Percentiles rank a stretch among this genome's conserved stretches.
Conservation (phyloP, 2,113 vertebrate species). For the Chamaetylas fuelleborni region DNA sequence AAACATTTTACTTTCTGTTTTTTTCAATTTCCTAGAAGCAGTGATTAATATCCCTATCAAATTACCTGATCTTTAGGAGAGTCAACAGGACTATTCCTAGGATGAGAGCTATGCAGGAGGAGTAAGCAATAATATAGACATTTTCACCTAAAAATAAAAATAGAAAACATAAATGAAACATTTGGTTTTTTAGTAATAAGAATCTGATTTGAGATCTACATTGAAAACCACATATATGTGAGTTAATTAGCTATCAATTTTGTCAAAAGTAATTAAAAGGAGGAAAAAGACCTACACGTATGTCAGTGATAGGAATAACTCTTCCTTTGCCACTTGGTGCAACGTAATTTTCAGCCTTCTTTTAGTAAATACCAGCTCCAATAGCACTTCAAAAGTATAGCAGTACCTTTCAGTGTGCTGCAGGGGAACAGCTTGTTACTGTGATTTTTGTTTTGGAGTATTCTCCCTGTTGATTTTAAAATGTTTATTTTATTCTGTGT, state of each 20-base stretch:
- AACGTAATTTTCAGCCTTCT: background rate
- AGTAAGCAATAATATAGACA: conserved; percentile 68
- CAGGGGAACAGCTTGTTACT: background rate
- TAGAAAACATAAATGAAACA: background rate
- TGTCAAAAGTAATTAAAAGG: background rate
- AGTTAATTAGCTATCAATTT: background rate
- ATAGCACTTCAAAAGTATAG: background rate
- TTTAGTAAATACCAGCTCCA: background rate
- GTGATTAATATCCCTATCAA: background rate
- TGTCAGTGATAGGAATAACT: background rate
- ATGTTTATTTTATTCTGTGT: background rate
- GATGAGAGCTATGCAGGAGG: conserved; percentile 72
- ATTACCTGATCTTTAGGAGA: conserved; percentile 81
- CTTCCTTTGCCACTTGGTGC: background rate
- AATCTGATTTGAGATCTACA: background rate
- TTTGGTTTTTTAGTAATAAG: background rate
- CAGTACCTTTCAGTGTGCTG: background rate
- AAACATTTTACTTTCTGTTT: conserved; percentile 6
- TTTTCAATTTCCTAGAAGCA: background rate
- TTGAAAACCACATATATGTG: background rate
- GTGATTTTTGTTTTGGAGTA: background rate
- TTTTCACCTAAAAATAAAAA: conserved; percentile 74
- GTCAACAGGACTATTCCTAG: conserved; percentile 74
- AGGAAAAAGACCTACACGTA: background rate
- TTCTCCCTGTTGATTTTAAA: background rate